Percentiles rank a stretch among this genome's conserved stretches.
These are phyloP conservation scores for Chaunax sp. DNA, from an alignment of 2,797 vertebrate species.

Conservation along the genomic window DNA sequence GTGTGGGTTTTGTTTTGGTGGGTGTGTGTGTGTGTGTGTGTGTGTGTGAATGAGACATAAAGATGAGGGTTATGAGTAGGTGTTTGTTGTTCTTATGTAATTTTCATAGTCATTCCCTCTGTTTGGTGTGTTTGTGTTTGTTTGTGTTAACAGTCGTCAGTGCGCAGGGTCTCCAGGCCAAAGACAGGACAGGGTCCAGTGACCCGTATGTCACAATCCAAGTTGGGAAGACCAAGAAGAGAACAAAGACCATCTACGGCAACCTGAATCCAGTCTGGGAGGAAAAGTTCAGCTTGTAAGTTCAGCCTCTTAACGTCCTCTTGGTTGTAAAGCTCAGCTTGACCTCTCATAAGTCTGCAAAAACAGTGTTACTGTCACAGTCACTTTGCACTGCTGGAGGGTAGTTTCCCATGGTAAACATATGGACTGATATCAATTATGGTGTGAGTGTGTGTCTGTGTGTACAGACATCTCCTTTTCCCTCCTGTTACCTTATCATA, in stretches of 20 bases:
- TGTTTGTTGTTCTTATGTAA: constrained; percentile 76
- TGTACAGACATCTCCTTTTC: not conserved
- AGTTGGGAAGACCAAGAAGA: constrained; percentile 98
- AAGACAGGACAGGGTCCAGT: constrained; percentile 97
- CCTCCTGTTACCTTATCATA: no score
- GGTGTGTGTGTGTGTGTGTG: constrained; percentile 31
- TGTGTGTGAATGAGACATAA: constrained; percentile 39
- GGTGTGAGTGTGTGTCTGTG: not conserved
- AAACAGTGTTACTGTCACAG: not conserved
- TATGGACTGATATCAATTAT: not conserved
- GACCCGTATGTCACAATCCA: constrained; percentile 98
- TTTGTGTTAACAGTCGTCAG: constrained; percentile 86
- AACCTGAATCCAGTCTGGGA: constrained; percentile 98
- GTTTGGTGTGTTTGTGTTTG: constrained; percentile 22
- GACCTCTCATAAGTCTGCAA: not conserved
- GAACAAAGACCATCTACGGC: constrained; percentile 97
- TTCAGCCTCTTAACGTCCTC: constrained; percentile 4
- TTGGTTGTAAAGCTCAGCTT: not conserved
- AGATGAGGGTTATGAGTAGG: constrained; percentile 46
- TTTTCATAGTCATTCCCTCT: constrained; percentile 33
- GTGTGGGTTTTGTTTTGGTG: constrained; percentile 51
- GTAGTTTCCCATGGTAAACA: not conserved
- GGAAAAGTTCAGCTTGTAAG: constrained; percentile 97
- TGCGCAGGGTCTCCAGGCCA: constrained; percentile 97
- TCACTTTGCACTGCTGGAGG: not conserved